These are phyloP conservation scores for Dione vanillae DNA, from an alignment of 2,888 invertebrate species.

Conservation along the genomic window DNA sequence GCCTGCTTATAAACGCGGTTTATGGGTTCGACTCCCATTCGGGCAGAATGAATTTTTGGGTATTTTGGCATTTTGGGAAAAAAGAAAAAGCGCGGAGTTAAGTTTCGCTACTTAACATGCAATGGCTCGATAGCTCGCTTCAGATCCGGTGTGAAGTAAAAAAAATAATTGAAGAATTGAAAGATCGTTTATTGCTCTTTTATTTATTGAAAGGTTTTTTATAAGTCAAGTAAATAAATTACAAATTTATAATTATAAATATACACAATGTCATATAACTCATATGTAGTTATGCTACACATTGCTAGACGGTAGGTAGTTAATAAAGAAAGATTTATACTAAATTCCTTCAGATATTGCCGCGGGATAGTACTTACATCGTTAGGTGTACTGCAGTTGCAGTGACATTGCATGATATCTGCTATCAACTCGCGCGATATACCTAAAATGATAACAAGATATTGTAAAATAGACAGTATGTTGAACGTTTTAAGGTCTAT, in stretches of 20 bases:
- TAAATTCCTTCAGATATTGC: conserved; percentile 45
- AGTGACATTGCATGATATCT: conserved; percentile 77
- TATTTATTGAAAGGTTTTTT: no score
- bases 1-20: no score
- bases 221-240: no score
- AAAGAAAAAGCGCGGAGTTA: no score
- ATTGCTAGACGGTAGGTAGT: conserved; percentile 29
- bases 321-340: conserved; percentile 42
- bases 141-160: no score
- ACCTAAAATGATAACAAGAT: conserved; percentile 27
- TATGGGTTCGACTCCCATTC: no score
- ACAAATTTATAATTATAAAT: background rate
- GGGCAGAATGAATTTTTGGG: no score
- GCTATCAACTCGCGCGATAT: conserved; percentile 55
- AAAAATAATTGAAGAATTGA: no score
- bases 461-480: conserved; percentile 54
- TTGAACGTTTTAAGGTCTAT: conserved; percentile 49
- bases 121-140: no score
- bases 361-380: conserved; percentile 53
- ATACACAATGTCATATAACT: background rate
- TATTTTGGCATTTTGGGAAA: no score
- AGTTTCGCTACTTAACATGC: no score
- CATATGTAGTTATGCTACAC: conserved; percentile 4
- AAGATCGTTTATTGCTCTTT: no score
- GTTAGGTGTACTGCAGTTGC: conserved; percentile 49